These are phyloP conservation scores for Arremon brunneinucha DNA, from an alignment of 2,797 vertebrate species.

Conservation along the genomic window DNA sequence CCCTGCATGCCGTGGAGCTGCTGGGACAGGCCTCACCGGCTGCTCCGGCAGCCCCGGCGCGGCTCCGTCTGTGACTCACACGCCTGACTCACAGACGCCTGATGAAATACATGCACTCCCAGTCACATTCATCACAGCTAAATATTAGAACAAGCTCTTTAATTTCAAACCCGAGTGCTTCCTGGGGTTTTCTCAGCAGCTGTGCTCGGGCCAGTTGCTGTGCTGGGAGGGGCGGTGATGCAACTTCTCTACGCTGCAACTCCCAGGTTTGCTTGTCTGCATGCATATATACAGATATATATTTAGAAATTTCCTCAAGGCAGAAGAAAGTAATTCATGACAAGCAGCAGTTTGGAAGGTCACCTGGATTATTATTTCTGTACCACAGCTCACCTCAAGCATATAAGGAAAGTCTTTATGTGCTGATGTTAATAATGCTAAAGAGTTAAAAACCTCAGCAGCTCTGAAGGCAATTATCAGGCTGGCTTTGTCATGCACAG, in stretches of 20 bases:
- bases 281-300: not conserved
- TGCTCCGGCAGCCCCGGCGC: not conserved
- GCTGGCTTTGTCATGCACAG: not conserved
- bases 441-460: not conserved
- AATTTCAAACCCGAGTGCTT: not conserved
- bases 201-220: not conserved
- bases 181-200: slow-evolving; percentile 14
- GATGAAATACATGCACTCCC: not conserved
- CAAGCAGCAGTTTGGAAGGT: slow-evolving; percentile 43
- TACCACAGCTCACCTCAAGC: not conserved
- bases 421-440: not conserved
- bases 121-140: not conserved
- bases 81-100: slow-evolving; percentile 24
- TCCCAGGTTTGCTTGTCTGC: not conserved
- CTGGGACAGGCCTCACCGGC: not conserved
- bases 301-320: not conserved
- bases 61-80: slow-evolving; percentile 10
- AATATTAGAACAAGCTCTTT: not conserved
- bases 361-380: not conserved
- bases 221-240: not conserved
- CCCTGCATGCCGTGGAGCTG: not conserved
- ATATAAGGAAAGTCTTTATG: not conserved
- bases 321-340: not conserved
- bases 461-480: not conserved
- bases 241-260: accelerated